Percentiles rank a stretch among this genome's conserved stretches.
Conservation (phyloP, 30 jellyfish, hydroid and myxozoan genomes). For the Haliclystus octoradiatus region DNA sequence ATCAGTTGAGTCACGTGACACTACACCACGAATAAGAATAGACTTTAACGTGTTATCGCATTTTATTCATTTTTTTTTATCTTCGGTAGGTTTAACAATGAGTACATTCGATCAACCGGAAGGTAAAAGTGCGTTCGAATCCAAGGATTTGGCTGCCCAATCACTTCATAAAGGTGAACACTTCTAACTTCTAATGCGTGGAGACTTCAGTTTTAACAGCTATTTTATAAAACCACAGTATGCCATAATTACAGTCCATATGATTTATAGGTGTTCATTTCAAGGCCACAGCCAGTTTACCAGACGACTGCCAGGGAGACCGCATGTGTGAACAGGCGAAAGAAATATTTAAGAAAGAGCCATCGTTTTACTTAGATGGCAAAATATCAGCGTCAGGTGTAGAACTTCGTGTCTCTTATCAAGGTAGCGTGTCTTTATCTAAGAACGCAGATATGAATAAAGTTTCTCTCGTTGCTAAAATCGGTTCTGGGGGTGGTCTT, state of each 20-base stretch:
- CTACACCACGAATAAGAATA: not conserved
- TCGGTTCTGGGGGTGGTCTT: not conserved
- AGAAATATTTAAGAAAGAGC: conserved; percentile 34
- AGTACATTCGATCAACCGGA: not conserved
- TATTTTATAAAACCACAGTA: too few species aligned
- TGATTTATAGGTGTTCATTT: conserved; percentile 44
- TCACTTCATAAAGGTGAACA: too few species aligned
- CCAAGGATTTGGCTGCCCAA: not conserved
- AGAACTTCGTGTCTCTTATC: not conserved
- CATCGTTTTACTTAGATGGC: conserved; percentile 56
- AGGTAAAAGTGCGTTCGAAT: not conserved
- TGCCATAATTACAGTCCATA: too few species aligned
- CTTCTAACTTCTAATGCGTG: too few species aligned
- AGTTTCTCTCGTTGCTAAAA: not conserved
- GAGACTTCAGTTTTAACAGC: too few species aligned
- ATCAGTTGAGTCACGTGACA: not conserved
- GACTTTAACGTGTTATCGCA: not conserved
- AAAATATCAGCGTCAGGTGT: conserved; percentile 10
- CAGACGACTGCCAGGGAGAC: conserved; percentile 69
- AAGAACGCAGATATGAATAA: not conserved
- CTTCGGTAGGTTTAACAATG: not conserved
- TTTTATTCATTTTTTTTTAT: not conserved
- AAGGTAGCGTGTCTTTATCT: not conserved
- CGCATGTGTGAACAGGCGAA: conserved; percentile 53
- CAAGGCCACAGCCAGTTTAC: conserved; percentile 41